Conservation (phyloP, 2,113 vertebrate genomes). For the Sigmodon hispidus region DNA sequence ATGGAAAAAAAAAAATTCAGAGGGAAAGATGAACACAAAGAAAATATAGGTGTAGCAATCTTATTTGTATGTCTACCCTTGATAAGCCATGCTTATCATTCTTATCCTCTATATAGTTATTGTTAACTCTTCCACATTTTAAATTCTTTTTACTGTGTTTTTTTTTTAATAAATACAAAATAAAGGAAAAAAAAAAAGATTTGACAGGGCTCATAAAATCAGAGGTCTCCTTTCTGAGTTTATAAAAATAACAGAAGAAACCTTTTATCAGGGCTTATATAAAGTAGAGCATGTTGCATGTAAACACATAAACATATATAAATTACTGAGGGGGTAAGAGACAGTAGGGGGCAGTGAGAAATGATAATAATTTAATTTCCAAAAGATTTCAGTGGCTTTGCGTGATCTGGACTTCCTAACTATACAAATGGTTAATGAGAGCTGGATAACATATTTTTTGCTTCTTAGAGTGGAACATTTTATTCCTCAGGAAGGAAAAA, state of each 20-base stretch:
- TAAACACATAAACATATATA: constrained; percentile 13
- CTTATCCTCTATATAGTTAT: too few species aligned
- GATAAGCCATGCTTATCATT: too few species aligned
- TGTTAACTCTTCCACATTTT: too few species aligned
- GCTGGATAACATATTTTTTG: background rate
- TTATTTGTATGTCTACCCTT: too few species aligned
- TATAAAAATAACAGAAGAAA: constrained; percentile 42
- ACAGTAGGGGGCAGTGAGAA: background rate
- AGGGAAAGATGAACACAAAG: too few species aligned
- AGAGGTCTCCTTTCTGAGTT: constrained; percentile 56
- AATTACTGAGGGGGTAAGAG: background rate
- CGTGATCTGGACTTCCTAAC: background rate
- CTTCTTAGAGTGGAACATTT: background rate
- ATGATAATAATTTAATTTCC: constrained; percentile 6
- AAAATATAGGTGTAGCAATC: too few species aligned
- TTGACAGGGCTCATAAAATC: constrained; percentile 73
- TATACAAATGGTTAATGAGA: background rate
- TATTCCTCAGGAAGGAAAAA: background rate
- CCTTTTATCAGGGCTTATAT: constrained; percentile 47
- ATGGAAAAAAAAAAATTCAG: too few species aligned
- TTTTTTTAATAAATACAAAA: too few species aligned
- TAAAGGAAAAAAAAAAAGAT: too few species aligned
- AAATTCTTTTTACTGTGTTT: too few species aligned
- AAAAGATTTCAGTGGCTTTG: background rate
- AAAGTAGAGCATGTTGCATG: constrained; percentile 2